Percentiles rank a stretch among this genome's conserved stretches.
phyloP scores from a whole-genome alignment of 1,140 invertebrate species.

The Zaprionus nigranus region DNA sequence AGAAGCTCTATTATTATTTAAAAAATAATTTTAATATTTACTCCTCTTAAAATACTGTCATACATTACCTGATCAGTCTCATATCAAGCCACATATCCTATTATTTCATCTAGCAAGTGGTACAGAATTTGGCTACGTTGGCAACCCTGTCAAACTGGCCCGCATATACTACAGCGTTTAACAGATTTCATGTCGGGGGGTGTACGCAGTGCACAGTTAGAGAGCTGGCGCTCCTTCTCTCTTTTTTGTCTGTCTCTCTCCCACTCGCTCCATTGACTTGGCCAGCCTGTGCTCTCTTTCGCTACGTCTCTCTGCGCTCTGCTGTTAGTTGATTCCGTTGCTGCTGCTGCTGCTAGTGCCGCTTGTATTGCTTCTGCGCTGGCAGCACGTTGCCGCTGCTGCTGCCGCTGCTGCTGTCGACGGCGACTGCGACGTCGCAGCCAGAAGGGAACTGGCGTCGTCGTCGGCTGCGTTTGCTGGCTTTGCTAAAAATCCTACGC shows the following conservation, averaged over 20 bases:
- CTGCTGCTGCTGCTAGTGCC: constrained; percentile 64
- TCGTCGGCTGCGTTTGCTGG: constrained; percentile 53
- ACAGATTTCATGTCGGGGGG: constrained; percentile 43
- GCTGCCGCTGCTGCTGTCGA: constrained; percentile 20
- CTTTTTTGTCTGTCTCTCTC: constrained; percentile 6
- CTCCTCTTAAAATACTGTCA: not conserved
- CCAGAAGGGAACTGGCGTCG: constrained; percentile 24
- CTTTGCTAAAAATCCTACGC: constrained; percentile 81
- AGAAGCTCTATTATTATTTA: too few species aligned
- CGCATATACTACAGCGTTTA: constrained; percentile 28
- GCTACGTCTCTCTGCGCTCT: constrained; percentile 10
- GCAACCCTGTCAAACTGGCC: constrained; percentile 37
- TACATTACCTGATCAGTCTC: not conserved
- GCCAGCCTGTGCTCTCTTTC: constrained; percentile 20
- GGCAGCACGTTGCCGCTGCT: constrained; percentile 31
- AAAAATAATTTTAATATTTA: not conserved
- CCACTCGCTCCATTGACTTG: not conserved
- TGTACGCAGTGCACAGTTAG: constrained; percentile 13
- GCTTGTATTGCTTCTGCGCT: constrained; percentile 78
- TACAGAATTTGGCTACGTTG: not conserved
- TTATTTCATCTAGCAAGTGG: not conserved
- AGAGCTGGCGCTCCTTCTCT: constrained; percentile 8
- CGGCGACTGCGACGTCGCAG: constrained; percentile 14
- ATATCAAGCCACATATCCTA: not conserved
- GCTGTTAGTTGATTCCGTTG: constrained; percentile 69